Evolutionary conservation across 2,113 vertebrate species (phyloP).

Genomic region (Poecilia latipinna): DNA sequence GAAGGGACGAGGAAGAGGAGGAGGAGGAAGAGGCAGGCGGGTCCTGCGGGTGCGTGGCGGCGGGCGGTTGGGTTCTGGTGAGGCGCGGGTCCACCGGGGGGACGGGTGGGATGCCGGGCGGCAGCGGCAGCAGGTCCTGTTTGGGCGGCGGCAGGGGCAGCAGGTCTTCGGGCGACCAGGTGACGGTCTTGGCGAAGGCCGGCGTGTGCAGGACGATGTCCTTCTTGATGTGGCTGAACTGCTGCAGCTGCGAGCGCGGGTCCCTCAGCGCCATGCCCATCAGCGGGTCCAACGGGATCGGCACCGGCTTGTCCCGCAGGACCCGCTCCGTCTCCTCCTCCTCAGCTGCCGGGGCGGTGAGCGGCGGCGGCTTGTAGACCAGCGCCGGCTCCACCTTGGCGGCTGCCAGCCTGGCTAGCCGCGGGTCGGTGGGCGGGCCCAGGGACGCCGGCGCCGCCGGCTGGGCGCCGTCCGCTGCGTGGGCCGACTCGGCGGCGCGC

Average conservation of each 20-base stretch:
- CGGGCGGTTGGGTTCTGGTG: conserved; percentile 73
- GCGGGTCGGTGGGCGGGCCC: conserved; percentile 80
- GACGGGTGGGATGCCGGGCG: conserved; percentile 84
- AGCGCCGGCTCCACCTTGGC: conserved; percentile 70
- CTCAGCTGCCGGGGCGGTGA: conserved; percentile 67
- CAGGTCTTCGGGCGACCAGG: conserved; percentile 93
- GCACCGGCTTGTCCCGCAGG: conserved; percentile 87
- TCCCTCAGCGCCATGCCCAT: conserved; percentile 86
- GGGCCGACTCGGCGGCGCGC: conserved; percentile 68
- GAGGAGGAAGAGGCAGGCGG: conserved; percentile 52
- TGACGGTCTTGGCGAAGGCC: conserved; percentile 83
- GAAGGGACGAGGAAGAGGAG: conserved; percentile 73
- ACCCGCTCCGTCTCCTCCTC: conserved; percentile 90
- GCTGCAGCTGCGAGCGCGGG: conserved; percentile 88
- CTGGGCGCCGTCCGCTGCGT: conserved; percentile 52
- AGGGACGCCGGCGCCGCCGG: conserved; percentile 62
- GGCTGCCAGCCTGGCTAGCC: conserved; percentile 59
- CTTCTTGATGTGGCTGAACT: conserved; percentile 96
- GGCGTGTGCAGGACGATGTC: conserved; percentile 87
- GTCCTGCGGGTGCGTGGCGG: conserved; percentile 31
- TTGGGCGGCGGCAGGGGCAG: conserved; percentile 90
- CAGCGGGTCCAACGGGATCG: conserved; percentile 87
- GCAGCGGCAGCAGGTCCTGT: conserved; percentile 86
- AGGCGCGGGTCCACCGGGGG: conserved; percentile 82
- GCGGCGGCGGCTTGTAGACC: conserved; percentile 76